These are phyloP conservation scores for Nycticryphes semicollaris DNA, from an alignment of 2,113 vertebrate species.

Conservation along the genomic window DNA sequence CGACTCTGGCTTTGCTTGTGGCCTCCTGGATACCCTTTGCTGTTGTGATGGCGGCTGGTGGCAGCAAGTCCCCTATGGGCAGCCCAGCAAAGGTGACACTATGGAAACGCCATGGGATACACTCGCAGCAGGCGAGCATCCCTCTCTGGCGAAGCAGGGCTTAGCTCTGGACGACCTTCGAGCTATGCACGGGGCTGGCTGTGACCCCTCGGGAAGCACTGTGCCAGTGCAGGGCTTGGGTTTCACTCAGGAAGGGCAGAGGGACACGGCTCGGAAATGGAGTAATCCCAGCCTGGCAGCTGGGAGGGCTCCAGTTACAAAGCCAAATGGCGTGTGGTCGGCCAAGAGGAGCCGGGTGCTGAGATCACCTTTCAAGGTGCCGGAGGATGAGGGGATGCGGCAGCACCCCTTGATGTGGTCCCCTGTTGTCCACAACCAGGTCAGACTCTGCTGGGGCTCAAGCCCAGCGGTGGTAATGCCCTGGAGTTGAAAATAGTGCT, in stretches of 20 bases:
- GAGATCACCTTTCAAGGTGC: conserved; percentile 67
- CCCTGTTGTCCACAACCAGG: accelerated
- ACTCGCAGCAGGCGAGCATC: background rate
- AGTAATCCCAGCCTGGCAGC: conserved; percentile 67
- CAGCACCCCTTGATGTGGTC: background rate
- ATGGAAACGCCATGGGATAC: background rate
- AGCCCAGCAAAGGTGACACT: background rate
- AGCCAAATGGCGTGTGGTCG: background rate
- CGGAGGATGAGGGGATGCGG: background rate
- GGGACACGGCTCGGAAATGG: conserved; percentile 66
- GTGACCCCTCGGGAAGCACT: conserved; percentile 9
- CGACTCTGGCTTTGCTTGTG: background rate
- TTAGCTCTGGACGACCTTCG: background rate
- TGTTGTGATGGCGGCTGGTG: accelerated
- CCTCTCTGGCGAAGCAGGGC: background rate
- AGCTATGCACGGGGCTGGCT: background rate
- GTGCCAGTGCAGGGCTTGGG: conserved; percentile 33
- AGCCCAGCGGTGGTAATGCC: background rate
- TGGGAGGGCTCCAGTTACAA: conserved; percentile 71
- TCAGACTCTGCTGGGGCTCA: accelerated
- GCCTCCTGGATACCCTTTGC: background rate
- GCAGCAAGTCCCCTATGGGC: background rate
- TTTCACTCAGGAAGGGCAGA: conserved; percentile 74
- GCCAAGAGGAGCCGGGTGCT: conserved; percentile 2
- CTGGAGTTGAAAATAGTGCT: background rate